Conservation (phyloP, 2,888 invertebrate genomes). For the Ctena decussata region DNA sequence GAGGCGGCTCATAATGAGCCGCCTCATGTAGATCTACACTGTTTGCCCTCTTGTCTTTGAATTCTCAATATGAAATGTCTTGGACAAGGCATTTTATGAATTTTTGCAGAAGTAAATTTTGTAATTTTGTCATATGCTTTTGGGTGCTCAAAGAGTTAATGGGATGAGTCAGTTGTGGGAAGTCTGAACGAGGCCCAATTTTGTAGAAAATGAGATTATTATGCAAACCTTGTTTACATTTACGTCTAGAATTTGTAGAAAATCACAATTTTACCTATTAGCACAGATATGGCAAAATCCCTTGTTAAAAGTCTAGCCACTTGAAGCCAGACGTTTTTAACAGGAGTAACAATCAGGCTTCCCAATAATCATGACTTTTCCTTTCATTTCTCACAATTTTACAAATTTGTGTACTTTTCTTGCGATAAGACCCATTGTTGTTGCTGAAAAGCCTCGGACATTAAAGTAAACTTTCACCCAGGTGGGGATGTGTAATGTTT, state of each 20-base stretch:
- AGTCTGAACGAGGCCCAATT: too few relatives aligned
- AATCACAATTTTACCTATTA: background rate
- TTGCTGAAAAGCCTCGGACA: background rate
- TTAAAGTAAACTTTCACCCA: background rate
- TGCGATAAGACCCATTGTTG: background rate
- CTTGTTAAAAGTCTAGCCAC: background rate
- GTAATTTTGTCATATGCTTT: too few relatives aligned
- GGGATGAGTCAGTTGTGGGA: too few relatives aligned
- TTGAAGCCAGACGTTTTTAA: conserved; percentile 7
- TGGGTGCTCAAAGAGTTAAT: too few relatives aligned
- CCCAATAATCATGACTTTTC: background rate
- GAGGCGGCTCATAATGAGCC: too few relatives aligned
- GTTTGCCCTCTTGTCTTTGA: too few relatives aligned
- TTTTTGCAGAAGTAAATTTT: too few relatives aligned
- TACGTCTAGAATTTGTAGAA: too few relatives aligned
- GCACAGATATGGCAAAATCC: background rate
- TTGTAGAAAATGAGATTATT: background rate
- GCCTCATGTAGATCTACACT: too few relatives aligned
- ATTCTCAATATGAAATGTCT: too few relatives aligned
- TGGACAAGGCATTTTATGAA: too few relatives aligned
- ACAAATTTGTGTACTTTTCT: background rate
- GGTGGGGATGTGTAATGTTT: background rate
- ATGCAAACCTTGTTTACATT: background rate
- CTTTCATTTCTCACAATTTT: background rate
- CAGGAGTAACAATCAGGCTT: background rate